Evolutionary conservation across 1,140 invertebrate genomes (phyloP), one percentile per base, ranked within the genome.

Genomic region (Armadillidium nasatum): DNA sequence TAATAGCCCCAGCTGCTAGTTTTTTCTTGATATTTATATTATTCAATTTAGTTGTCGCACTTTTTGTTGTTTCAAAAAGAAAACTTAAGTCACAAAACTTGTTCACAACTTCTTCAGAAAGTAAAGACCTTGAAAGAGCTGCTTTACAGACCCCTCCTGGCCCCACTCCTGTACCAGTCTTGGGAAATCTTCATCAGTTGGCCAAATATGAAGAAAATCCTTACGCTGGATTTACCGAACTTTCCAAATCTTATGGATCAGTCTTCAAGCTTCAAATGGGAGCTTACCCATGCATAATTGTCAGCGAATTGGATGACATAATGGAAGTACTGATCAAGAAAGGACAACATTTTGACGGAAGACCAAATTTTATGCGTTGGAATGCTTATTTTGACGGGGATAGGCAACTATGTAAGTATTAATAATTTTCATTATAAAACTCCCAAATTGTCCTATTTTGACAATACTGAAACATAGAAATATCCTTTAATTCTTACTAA

Each of bases 321-420:
- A 89, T 89, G 76, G 91, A 93, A 83, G 91, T 94, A 19, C 87
- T 94, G 13, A 90, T 94, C 82, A 88, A 89, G 74, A 93, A 93
- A 84, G 91, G 92, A 66, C 89, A 89, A 73, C 88, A 90, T 79
- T 94, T 95, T 84, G 92, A 91, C 4, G 91, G 92, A 7, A 85
- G 93, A 44, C 93, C 93, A 0, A 89, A 94, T 83, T 94, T 94
- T 83, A 82, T 91, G 44, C 85, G 93, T 80, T 90, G 89, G 82
- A 85, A 89, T 74, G 83, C 88, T 23, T 85, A 91, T 3, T 92
- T 92, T 83, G 85, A 85, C 70, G 89, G 89, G 23, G 86, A 90
- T 82, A 89, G 88, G 81, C 86, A 91, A 77, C 90, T 90, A 81
- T 91, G 90, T 91, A 87, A 91, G 91, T 60, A 60, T 60, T 60